Percentiles rank a stretch among this genome's conserved stretches.
These are phyloP conservation scores for Mimachlamys varia DNA, from an alignment of 2,888 invertebrate genomes.

Conservation along the genomic window DNA sequence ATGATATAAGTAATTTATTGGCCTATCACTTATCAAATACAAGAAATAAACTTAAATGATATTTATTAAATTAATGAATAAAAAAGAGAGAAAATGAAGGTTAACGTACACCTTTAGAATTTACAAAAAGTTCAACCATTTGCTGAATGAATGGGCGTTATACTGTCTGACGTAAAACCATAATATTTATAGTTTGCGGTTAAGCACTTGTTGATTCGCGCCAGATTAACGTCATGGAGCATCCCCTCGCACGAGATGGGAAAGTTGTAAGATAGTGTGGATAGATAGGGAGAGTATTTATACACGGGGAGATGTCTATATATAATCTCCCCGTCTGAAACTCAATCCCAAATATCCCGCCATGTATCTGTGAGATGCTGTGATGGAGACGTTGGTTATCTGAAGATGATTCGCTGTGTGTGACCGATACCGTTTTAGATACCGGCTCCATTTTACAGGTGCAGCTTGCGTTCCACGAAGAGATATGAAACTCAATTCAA, in stretches of 20 bases:
- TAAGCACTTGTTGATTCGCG: constrained; percentile 32
- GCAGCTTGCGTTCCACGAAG: background rate
- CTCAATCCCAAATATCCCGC: background rate
- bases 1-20: no score
- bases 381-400: background rate
- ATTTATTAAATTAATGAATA: background rate
- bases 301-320: background rate
- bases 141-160: constrained; percentile 13
- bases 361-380: background rate
- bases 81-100: background rate
- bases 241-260: background rate
- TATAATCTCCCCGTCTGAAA: background rate
- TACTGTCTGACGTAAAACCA: background rate
- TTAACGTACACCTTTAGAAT: background rate
- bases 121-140: background rate
- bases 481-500: background rate
- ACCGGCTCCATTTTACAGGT: background rate
- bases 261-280: constrained; percentile 33
- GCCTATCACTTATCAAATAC: background rate
- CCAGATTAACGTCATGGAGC: background rate
- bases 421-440: background rate
- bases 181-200: constrained; percentile 8
- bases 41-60: background rate
- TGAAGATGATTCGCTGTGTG: background rate
- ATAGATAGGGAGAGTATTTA: background rate